Evolutionary conservation across 2,888 invertebrate genomes (phyloP), one percentile per base, ranked within the genome.

Genomic region (Spicauda simplicius): DNA sequence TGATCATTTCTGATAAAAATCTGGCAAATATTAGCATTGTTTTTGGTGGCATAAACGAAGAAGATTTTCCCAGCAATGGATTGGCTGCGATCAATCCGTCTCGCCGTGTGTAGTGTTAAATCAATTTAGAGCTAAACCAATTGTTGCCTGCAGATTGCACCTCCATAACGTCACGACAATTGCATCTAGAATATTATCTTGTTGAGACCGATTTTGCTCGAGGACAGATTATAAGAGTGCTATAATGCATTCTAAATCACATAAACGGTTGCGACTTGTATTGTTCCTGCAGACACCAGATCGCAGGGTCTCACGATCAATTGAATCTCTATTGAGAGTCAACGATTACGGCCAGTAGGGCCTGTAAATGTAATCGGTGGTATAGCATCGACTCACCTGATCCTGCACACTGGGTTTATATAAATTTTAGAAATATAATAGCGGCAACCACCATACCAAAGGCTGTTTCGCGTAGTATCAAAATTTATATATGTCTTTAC

Each of bases 181-280:
- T 58, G 19, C 58, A 58, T 48, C 58, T 48, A 18, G 18, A 41
- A 37, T 16, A 57, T 57, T 41, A 57, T 57, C 37, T 56, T 37
- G 56, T 56, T 18, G 37, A 16, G 37, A 48, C 30, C 54, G 4
- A 25, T 54, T 30, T 30, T 25, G 14, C 25, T 25, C 54, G 30
- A 48, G 48, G 48, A 48, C 25, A n/a, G n/a, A 54, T 30, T 25
- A 54, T 20, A 54, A 30, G 20, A 30, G 20, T 54, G 48, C 48
- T 16, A 18, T n/a, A 18, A 56, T 37, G 37, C 56, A 56, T 16
- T 56, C 33, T 56, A 56, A 56, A 56, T 37, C 33, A 56, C 56
- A 33, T 56, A 56, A 56, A 18, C 56, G 56, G 18, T 18, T 56
- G 18, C 16, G 37, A 33, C 37, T 11, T 8, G 33, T 33, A 33